Evolutionary conservation across 2,113 vertebrate species (phyloP), one percentile per base, ranked within the genome.

Genomic region (Xiphophorus couchianus): DNA sequence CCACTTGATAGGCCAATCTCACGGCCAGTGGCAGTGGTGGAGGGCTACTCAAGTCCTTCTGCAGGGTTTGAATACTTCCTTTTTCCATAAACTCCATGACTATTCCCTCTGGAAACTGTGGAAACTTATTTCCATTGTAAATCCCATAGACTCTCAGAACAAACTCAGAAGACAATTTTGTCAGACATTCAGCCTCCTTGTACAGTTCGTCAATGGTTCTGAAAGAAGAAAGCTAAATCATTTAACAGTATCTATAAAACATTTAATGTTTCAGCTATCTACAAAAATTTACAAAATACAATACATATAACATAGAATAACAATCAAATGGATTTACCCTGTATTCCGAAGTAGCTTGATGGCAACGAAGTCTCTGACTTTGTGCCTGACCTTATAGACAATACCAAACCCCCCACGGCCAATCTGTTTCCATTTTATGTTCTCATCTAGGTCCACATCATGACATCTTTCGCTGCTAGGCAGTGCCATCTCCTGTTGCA

Each of bases 41-140:
- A 14, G 88, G 84, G 9, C 35, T 62, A 4, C 67, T 39, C n/a
- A 95, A 74, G 5, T 7, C 2, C 0, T 15, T 4, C 10, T 91
- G 80, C 15, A 96, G 87, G 54, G 89, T 93, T 72, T 95, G 90
- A 64, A 96, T 51, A n/a, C 94, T 95, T 5, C 95, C 93, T 0
- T 87, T 90, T 33, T 84, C 72, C 95, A 96, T 95, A 83, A 90
- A 91, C 4, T 82, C 86, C 86, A 95, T 96, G 77, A 96, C 94
- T 66, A 96, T 88, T 66, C 94, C 95, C 0, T 82, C 65, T 5
- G 71, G 30, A 37, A 37, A 37, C 2, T 37, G 2, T 37, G 10
- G 35, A 37, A 37, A 37, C 35, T 37, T 37, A 14, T 0, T 22
- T 69, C 89, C 77, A 0, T 73, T 11, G 68, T 88, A 95, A 33